Evolutionary conservation across 2,797 vertebrate species (phyloP).

Genomic region (Naso thynnoides): DNA sequence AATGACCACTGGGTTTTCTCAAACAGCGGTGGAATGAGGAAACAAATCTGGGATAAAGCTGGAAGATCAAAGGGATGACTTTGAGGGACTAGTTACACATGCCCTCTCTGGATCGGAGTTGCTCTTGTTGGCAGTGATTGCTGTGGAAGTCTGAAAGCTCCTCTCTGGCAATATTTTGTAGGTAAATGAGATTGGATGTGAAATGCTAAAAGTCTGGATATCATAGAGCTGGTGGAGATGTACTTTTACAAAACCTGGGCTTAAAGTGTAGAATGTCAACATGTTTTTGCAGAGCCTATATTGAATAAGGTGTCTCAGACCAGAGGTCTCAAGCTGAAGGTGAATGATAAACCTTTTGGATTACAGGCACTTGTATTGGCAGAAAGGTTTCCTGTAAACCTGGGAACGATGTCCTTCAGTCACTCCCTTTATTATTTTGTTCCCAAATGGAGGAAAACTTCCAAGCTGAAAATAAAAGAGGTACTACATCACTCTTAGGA

Average conservation of each 20-base stretch:
- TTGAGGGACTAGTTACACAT: constrained; percentile 2
- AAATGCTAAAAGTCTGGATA: neutral
- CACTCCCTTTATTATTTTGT: too few species aligned
- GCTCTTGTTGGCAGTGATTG: neutral
- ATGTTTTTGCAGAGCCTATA: too few species aligned
- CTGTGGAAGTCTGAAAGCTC: constrained; percentile 1
- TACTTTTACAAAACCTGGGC: too few species aligned
- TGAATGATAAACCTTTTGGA: too few species aligned
- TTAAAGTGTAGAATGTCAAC: too few species aligned
- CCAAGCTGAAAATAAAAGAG: too few species aligned
- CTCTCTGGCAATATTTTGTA: neutral
- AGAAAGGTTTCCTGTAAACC: neutral
- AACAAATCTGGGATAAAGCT: constrained; percentile 8
- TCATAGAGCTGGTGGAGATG: too few species aligned
- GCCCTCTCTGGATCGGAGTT: constrained; percentile 13
- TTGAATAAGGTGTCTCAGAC: too few species aligned
- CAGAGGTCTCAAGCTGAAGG: neutral
- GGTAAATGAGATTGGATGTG: neutral
- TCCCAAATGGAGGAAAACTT: too few species aligned
- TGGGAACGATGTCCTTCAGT: neutral
- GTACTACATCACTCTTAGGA: too few species aligned
- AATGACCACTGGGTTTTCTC: neutral
- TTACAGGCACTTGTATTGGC: neutral
- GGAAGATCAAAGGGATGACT: neutral
- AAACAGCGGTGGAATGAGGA: neutral